These are phyloP conservation scores for Bradypus variegatus DNA, from an alignment of 2,797 vertebrate species.

Conservation along the genomic window DNA sequence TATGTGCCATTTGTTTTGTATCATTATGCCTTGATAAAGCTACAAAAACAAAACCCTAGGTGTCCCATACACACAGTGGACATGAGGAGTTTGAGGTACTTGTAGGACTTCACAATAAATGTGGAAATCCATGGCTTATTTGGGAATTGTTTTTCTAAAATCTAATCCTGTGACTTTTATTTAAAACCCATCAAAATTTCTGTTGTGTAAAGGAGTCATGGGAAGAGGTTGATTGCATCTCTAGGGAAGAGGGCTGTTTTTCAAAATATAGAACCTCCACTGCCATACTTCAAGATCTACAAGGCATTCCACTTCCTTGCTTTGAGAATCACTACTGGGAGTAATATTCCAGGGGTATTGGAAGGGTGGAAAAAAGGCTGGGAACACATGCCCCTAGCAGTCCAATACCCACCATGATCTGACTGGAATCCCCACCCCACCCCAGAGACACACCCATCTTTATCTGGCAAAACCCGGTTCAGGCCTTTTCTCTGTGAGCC, in stretches of 20 bases:
- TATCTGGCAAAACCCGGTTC: constrained; percentile 11
- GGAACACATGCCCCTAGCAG: neutral
- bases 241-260: neutral
- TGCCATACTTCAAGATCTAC: neutral
- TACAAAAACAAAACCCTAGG: neutral
- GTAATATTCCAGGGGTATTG: neutral
- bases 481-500: neutral
- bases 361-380: neutral
- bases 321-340: neutral
- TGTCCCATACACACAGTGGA: neutral
- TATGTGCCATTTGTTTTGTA: neutral
- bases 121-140: constrained; percentile 13
- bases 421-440: neutral
- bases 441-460: neutral
- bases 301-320: neutral
- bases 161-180: neutral
- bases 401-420: neutral
- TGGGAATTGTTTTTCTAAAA: constrained; percentile 15
- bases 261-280: neutral
- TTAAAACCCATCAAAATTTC: constrained; percentile 24
- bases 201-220: neutral
- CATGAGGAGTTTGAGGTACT: neutral
- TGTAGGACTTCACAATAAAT: neutral
- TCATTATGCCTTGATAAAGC: neutral
- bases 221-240: neutral